Conservation (phyloP, 2,888 invertebrate genomes). For the Mermis nigrescens region DNA sequence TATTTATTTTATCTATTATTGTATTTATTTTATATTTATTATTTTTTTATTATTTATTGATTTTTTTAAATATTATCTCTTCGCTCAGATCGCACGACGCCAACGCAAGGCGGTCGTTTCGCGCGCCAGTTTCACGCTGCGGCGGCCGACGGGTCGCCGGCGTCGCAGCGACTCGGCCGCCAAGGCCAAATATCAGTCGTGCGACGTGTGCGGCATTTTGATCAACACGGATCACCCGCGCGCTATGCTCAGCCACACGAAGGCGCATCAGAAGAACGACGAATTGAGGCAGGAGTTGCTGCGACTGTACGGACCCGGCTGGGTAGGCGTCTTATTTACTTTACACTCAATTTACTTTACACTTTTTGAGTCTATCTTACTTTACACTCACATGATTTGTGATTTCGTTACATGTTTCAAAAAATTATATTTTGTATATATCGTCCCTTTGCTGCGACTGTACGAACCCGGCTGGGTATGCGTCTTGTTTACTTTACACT, state of each 20-base stretch:
- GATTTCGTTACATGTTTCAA: no score
- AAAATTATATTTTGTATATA: no score
- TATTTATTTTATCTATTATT: no score
- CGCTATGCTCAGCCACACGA: constrained; percentile 22
- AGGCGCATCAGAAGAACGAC: constrained; percentile 24
- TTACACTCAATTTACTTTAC: not conserved
- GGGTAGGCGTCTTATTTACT: no score
- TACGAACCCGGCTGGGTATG: no score
- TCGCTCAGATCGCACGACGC: not conserved
- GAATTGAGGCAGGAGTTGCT: constrained; percentile 19
- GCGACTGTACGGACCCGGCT: constrained; percentile 17
- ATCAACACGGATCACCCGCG: constrained; percentile 21
- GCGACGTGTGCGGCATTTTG: constrained; percentile 20
- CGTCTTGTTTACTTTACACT: no score
- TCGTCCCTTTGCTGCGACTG: no score
- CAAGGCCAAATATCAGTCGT: constrained; percentile 15
- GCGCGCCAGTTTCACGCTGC: not conserved
- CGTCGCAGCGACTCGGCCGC: not conserved
- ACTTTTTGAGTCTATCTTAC: no score
- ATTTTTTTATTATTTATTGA: no score
- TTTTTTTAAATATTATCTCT: not conserved
- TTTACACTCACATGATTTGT: no score
- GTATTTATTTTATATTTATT: not conserved
- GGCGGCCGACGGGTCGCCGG: not conserved
- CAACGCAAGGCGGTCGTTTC: not conserved